phyloP scores from a whole-genome alignment of 1,140 invertebrate genomes.

The Drosophila erecta region DNA sequence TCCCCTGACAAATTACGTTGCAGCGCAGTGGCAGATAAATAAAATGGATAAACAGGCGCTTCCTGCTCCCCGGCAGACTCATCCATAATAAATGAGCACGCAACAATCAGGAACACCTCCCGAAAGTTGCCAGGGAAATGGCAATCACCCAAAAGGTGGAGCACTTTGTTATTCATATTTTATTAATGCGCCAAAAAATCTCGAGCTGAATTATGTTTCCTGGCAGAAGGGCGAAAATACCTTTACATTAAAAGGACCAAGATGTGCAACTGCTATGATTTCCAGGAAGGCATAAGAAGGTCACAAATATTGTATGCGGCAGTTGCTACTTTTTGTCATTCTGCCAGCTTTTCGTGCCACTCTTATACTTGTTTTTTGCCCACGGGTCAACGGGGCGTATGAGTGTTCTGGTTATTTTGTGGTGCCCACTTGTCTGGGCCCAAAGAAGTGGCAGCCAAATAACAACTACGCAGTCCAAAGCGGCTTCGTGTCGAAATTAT shows the following conservation, averaged over 20 bases:
- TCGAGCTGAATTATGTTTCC: conserved; percentile 48
- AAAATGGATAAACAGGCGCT: conserved; percentile 15
- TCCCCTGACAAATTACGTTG: conserved; percentile 24
- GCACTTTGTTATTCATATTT: conserved; percentile 55
- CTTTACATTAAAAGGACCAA: conserved; percentile 24
- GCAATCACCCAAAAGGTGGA: conserved; percentile 23
- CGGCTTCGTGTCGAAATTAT: conserved; percentile 7
- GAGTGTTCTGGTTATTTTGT: conserved; percentile 10
- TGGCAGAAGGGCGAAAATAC: conserved; percentile 6
- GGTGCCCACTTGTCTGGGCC: conserved; percentile 67
- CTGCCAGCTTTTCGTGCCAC: conserved; percentile 42
- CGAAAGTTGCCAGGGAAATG: conserved; percentile 5
- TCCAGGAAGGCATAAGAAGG: conserved; percentile 12
- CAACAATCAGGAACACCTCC: conserved; percentile 42
- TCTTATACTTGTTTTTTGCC: not conserved
- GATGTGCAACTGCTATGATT: conserved; percentile 14
- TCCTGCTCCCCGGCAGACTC: conserved; percentile 5
- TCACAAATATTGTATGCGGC: conserved; percentile 12
- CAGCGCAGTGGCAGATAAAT: conserved; percentile 4
- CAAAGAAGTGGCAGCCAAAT: conserved; percentile 25
- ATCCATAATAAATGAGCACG: conserved; percentile 42
- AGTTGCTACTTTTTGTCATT: conserved; percentile 53
- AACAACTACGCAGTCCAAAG: conserved; percentile 53
- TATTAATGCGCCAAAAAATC: conserved; percentile 59
- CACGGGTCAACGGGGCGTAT: conserved; percentile 45